phyloP scores from a whole-genome alignment of 2,113 vertebrate genomes.

The Hiodon tergisus region DNA sequence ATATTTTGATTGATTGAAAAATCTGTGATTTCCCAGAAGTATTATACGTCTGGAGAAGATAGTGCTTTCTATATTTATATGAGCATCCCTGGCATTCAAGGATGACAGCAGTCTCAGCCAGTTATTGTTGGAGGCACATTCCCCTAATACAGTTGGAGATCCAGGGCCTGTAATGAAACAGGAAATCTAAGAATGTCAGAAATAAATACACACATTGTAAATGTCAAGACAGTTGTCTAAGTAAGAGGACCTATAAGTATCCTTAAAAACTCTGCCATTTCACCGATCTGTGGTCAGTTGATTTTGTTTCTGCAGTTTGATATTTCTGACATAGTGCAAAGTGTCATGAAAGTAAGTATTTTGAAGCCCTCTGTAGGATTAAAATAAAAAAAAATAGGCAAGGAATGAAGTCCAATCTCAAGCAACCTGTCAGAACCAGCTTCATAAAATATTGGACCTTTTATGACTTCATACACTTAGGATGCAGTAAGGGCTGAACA shows the following conservation, averaged over 20 bases:
- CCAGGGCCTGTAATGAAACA: constrained; percentile 8
- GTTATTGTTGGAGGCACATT: constrained; percentile 14
- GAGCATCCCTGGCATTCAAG: constrained; percentile 6
- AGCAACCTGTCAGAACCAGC: not conserved
- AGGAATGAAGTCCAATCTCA: not conserved
- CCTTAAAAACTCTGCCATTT: constrained; percentile 9
- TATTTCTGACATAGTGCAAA: constrained; percentile 2
- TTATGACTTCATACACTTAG: too few species aligned
- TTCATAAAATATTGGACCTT: not conserved
- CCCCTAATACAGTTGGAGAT: constrained; percentile 16
- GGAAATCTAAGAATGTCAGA: constrained; percentile 6
- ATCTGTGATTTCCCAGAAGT: constrained; percentile 19
- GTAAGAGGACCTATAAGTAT: constrained; percentile 8
- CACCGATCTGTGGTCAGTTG: constrained; percentile 4
- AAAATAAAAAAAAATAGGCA: not conserved
- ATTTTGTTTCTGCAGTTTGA: constrained; percentile 3
- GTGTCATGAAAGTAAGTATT: constrained; percentile 2
- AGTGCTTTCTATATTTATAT: constrained; percentile 20
- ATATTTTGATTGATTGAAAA: constrained; percentile 20
- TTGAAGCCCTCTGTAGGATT: not conserved
- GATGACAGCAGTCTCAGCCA: constrained; percentile 6
- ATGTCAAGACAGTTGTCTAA: not conserved
- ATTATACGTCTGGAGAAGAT: constrained; percentile 6
- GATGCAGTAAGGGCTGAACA: too few species aligned
- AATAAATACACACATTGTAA: constrained; percentile 3